Percentiles rank a stretch among this genome's conserved stretches.
Evolutionary conservation across 2,113 vertebrate genomes (phyloP).

Genomic region (Hemicordylus capensis): DNA sequence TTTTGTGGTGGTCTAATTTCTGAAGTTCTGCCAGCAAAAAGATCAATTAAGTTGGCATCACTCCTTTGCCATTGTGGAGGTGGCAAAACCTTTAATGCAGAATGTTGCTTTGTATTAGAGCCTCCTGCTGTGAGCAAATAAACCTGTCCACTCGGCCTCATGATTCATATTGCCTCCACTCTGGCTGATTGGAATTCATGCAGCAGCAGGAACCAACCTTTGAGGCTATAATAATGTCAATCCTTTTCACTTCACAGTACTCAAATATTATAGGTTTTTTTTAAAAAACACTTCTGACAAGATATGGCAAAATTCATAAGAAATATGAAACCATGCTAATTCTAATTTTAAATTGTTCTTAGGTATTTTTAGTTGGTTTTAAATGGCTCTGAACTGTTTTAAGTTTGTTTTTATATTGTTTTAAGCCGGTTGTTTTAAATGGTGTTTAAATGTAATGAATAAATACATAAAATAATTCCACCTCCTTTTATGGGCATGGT

Average conservation of each 20-base stretch:
- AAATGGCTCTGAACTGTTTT: too few species aligned
- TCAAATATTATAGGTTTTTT: slow-evolving; percentile 7
- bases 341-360: too few species aligned
- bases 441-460: too few species aligned
- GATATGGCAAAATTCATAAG: not conserved
- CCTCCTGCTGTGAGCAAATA: slow-evolving; percentile 52
- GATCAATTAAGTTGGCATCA: slow-evolving; percentile 22
- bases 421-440: too few species aligned
- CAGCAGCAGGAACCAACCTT: slow-evolving; percentile 39
- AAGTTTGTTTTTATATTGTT: too few species aligned
- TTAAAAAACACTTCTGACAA: not conserved
- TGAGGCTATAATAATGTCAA: slow-evolving; percentile 40
- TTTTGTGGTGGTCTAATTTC: not conserved
- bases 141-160: slow-evolving; percentile 33
- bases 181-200: slow-evolving; percentile 25
- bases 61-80: slow-evolving; percentile 17
- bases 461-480: too few species aligned
- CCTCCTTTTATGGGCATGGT: not conserved
- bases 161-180: slow-evolving; percentile 41
- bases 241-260: slow-evolving; percentile 1
- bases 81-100: slow-evolving; percentile 14
- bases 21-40: not conserved
- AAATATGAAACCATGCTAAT: too few species aligned
- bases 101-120: slow-evolving; percentile 32
- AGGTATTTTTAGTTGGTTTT: too few species aligned